Percentiles rank a stretch among this genome's conserved stretches.
Evolutionary conservation across 2,797 vertebrate species (phyloP).

Genomic region (Apodemus agrarius): DNA sequence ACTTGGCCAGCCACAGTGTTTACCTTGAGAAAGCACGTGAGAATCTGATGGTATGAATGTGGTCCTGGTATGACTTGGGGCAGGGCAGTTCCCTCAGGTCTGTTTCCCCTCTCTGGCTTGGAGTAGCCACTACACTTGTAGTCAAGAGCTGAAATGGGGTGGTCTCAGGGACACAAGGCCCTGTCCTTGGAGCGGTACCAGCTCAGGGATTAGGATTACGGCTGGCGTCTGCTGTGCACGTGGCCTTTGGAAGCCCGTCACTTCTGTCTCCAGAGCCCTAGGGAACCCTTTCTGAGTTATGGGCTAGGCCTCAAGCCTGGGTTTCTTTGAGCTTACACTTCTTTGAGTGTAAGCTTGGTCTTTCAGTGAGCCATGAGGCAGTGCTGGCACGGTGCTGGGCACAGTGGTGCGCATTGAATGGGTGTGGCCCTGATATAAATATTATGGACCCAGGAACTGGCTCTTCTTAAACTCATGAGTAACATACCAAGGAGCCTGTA

Average conservation of each 20-base stretch:
- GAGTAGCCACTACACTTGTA: fast-evolving
- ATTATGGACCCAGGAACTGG: fast-evolving
- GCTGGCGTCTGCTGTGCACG: fast-evolving
- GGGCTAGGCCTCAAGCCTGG: neutral
- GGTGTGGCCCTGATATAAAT: too few species aligned
- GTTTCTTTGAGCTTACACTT: neutral
- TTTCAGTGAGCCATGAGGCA: neutral
- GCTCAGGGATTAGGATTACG: fast-evolving
- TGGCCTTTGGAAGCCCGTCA: neutral
- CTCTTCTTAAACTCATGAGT: neutral
- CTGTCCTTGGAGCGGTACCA: neutral
- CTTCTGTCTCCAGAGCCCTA: neutral
- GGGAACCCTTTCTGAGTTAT: neutral
- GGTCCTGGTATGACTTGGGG: neutral
- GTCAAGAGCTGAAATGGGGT: neutral
- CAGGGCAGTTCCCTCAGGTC: neutral
- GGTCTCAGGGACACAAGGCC: fast-evolving
- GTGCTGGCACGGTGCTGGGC: neutral
- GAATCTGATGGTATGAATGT: too few species aligned
- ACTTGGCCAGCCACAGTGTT: neutral
- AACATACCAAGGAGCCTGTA: neutral
- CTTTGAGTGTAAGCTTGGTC: neutral
- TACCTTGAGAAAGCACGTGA: neutral
- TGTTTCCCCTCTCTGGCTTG: neutral
- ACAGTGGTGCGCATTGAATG: too few species aligned